phyloP scores from a whole-genome alignment of 2,888 invertebrate species.

The Plemyria rubiginata region DNA sequence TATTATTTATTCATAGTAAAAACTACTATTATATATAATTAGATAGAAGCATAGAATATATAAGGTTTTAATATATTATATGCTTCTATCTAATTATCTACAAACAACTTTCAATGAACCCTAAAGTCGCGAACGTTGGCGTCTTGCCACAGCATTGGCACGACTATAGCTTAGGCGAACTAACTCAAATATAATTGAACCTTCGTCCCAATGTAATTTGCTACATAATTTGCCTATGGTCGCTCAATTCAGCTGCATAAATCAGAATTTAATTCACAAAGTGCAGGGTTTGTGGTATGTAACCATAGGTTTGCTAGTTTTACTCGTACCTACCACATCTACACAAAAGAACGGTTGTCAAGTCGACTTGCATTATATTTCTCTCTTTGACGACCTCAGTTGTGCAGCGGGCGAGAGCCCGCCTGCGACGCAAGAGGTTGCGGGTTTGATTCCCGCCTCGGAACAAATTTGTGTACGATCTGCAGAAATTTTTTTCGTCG shows the following conservation, averaged over 20 bases:
- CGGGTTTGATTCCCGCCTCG: too few relatives aligned
- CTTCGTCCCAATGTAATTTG: slow-evolving; percentile 25
- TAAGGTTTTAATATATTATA: background rate
- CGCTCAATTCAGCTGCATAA: slow-evolving; percentile 23
- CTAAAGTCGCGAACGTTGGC: slow-evolving; percentile 32
- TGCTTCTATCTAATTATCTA: slow-evolving; percentile 5
- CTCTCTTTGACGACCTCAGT: too few relatives aligned
- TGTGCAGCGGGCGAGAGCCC: too few relatives aligned
- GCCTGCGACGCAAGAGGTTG: too few relatives aligned
- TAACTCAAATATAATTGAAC: slow-evolving; percentile 31
- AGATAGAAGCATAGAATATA: too few relatives aligned
- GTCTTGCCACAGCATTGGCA: slow-evolving; percentile 32
- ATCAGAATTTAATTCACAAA: slow-evolving; percentile 17
- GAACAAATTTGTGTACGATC: too few relatives aligned
- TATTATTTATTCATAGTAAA: background rate
- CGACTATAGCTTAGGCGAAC: slow-evolving; percentile 15
- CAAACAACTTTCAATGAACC: slow-evolving; percentile 38
- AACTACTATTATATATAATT: too few relatives aligned
- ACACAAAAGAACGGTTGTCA: background rate
- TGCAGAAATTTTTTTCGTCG: too few relatives aligned
- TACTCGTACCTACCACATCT: background rate
- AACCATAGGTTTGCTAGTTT: background rate
- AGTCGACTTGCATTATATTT: background rate
- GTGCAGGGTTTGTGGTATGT: slow-evolving; percentile 13
- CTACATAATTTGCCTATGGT: slow-evolving; percentile 24